These are phyloP conservation scores for Sylvietta virens DNA, from an alignment of 2,113 vertebrate species.

Conservation along the genomic window DNA sequence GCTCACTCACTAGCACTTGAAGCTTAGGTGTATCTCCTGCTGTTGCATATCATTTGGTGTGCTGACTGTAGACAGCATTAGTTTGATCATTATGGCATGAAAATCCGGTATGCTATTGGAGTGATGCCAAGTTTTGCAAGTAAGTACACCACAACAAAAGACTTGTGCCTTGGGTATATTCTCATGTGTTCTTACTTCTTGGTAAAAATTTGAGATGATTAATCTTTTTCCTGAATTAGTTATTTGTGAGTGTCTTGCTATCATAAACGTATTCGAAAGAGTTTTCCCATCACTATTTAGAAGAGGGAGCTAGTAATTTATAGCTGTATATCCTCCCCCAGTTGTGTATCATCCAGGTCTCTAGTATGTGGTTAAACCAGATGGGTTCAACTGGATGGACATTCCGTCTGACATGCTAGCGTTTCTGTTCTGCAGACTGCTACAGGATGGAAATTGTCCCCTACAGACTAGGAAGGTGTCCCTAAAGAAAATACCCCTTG, in stretches of 20 bases:
- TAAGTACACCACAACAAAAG: background rate
- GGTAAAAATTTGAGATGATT: background rate
- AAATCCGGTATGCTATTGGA: background rate
- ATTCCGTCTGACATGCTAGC: background rate
- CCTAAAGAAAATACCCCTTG: background rate
- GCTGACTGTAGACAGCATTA: background rate
- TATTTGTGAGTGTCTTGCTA: background rate
- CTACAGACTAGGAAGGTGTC: background rate
- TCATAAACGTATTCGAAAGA: background rate
- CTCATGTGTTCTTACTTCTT: background rate
- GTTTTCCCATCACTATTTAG: background rate
- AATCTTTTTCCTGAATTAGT: background rate
- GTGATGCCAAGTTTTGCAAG: background rate
- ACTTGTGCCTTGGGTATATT: background rate
- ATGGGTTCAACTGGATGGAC: background rate
- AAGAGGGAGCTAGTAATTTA: background rate
- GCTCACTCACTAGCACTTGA: background rate
- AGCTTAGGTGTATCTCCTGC: background rate
- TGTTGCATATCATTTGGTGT: background rate
- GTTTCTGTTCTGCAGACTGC: background rate
- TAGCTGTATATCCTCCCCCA: background rate
- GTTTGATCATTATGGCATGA: background rate
- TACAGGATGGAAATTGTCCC: background rate
- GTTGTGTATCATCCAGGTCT: background rate
- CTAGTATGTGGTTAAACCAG: background rate